Evolutionary conservation across 2,113 vertebrate genomes (phyloP).

Genomic region (Pachyramphus minor): DNA sequence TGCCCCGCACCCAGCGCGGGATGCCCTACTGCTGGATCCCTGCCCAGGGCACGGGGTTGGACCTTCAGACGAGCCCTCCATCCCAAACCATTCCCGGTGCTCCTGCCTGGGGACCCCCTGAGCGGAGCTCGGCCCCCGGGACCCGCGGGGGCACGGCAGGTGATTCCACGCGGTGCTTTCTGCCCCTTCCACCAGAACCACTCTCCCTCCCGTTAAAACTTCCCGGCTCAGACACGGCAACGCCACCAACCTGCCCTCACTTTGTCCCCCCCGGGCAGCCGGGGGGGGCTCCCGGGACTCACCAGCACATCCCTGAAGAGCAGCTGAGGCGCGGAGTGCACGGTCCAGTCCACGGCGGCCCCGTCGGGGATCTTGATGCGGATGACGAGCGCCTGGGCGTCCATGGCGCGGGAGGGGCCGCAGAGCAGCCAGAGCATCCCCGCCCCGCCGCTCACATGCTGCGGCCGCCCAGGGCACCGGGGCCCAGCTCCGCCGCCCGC

Average conservation of each 20-base stretch:
- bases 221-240: rapidly evolving
- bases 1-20: neutral
- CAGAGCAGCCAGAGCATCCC: slow-evolving; percentile 81
- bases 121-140: no score
- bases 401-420: slow-evolving; percentile 81
- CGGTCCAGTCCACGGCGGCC: slow-evolving; percentile 94
- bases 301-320: slow-evolving; percentile 96
- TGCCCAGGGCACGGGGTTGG: rapidly evolving
- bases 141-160: neutral
- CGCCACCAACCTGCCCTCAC: no score
- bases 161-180: no score
- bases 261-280: neutral
- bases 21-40: neutral
- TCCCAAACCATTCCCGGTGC: neutral
- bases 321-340: slow-evolving; percentile 86
- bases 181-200: no score
- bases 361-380: slow-evolving; percentile 90
- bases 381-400: slow-evolving; percentile 89
- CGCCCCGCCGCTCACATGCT: slow-evolving; percentile 67
- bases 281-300: slow-evolving; percentile 32
- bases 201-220: neutral
- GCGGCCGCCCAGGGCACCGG: neutral
- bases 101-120: neutral
- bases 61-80: neutral
- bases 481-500: no score